Conservation (phyloP, 1,140 invertebrate genomes). For the Drosophila virilis region DNA sequence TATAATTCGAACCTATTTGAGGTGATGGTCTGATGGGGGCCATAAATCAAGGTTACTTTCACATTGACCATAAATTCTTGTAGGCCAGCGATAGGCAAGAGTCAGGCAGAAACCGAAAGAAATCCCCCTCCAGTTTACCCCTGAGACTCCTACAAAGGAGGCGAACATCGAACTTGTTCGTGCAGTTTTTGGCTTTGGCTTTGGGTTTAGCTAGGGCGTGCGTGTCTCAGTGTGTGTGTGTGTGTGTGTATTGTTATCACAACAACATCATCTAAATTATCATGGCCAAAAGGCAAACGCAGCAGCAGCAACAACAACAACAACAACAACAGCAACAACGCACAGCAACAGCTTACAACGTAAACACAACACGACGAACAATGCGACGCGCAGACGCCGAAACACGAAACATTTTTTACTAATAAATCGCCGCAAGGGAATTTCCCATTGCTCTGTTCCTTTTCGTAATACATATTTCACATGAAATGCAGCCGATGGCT, state of each 20-base stretch:
- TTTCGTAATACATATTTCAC: slow-evolving; percentile 65
- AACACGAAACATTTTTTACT: slow-evolving; percentile 67
- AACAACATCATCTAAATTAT: slow-evolving; percentile 62
- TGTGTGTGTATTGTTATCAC: slow-evolving; percentile 53
- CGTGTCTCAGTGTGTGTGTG: slow-evolving; percentile 25
- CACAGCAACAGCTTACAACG: slow-evolving; percentile 71
- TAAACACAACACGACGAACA: slow-evolving; percentile 70
- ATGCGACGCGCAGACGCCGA: slow-evolving; percentile 42
- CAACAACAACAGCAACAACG: slow-evolving; percentile 51
- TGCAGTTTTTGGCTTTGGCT: slow-evolving; percentile 27
- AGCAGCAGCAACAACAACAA: slow-evolving; percentile 38
- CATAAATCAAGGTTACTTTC: slow-evolving; percentile 69
- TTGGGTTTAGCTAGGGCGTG: slow-evolving; percentile 19
- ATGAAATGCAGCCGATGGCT: slow-evolving; percentile 64
- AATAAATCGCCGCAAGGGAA: slow-evolving; percentile 47
- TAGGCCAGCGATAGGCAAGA: slow-evolving; percentile 14
- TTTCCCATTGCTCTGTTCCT: slow-evolving; percentile 62
- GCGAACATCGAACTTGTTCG: slow-evolving; percentile 74
- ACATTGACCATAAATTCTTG: slow-evolving; percentile 31
- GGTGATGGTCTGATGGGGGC: slow-evolving; percentile 43
- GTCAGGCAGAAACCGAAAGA: background rate
- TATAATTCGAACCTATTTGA: slow-evolving; percentile 72
- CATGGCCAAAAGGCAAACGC: slow-evolving; percentile 43
- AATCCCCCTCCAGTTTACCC: slow-evolving; percentile 7
- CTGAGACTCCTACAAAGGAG: slow-evolving; percentile 28